These are phyloP conservation scores for Formica selysi DNA, from an alignment of 1,140 invertebrate genomes.

Conservation along the genomic window DNA sequence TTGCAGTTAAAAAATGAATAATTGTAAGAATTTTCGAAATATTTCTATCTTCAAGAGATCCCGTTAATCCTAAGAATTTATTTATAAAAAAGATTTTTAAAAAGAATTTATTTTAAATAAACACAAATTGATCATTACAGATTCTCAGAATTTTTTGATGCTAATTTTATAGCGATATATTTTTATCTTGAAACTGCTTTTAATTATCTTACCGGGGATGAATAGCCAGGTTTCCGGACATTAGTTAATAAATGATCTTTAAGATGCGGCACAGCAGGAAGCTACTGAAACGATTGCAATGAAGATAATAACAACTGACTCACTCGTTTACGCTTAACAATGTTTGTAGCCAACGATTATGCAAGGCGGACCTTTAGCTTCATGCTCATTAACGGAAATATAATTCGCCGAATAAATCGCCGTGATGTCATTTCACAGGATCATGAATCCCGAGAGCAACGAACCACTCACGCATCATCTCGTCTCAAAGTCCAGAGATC, in stretches of 20 bases:
- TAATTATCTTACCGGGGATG: background rate
- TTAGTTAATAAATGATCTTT: background rate
- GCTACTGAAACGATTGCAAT: conserved; percentile 22
- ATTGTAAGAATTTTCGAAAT: background rate
- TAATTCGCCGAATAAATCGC: conserved; percentile 47
- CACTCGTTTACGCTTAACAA: conserved; percentile 37
- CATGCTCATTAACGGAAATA: conserved; percentile 38
- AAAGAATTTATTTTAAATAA: background rate
- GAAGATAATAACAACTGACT: conserved; percentile 44
- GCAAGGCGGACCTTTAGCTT: conserved; percentile 60
- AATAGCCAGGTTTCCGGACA: conserved; percentile 19
- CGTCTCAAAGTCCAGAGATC: conserved; percentile 26
- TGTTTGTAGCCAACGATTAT: conserved; percentile 62
- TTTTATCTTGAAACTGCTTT: conserved; percentile 9
- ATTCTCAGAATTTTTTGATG: background rate
- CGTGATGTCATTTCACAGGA: conserved; percentile 23
- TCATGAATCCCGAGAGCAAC: conserved; percentile 44
- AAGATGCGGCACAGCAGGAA: conserved; percentile 24
- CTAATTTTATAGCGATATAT: background rate
- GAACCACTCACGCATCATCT: conserved; percentile 34
- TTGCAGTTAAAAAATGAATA: background rate
- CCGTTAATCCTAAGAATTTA: background rate
- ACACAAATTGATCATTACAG: no score
- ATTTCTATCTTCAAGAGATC: background rate
- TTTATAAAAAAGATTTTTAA: background rate